phyloP scores from a whole-genome alignment of 1,140 invertebrate genomes.

The Halesus radiatus region DNA sequence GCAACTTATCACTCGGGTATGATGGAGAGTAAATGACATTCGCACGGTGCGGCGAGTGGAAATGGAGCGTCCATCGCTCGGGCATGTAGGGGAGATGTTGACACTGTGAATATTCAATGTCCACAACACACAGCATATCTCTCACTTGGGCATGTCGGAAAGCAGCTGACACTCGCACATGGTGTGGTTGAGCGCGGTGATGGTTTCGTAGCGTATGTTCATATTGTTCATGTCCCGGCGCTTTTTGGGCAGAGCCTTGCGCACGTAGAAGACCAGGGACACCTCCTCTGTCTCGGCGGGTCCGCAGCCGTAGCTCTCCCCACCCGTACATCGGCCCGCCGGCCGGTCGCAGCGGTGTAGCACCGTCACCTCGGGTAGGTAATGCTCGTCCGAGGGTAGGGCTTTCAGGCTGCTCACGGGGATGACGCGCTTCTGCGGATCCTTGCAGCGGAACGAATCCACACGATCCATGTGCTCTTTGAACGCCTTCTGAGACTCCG shows the following conservation, averaged over 20 bases:
- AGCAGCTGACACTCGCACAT: constrained; percentile 26
- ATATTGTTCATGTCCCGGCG: constrained; percentile 21
- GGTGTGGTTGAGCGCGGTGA: constrained; percentile 35
- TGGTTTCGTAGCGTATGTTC: constrained; percentile 10
- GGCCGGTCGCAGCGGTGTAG: constrained; percentile 61
- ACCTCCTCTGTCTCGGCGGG: constrained; percentile 49
- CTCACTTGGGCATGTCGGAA: constrained; percentile 28
- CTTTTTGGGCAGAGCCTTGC: constrained; percentile 13
- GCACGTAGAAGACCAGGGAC: constrained; percentile 8
- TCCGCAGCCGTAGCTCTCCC: constrained; percentile 60
- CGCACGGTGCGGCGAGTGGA: too few species aligned
- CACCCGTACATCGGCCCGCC: constrained; percentile 63
- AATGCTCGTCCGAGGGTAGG: constrained; percentile 22
- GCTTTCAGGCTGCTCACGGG: constrained; percentile 14
- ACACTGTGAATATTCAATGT: too few species aligned
- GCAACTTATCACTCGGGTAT: too few species aligned
- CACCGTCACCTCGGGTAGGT: constrained; percentile 62
- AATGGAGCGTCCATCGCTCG: too few species aligned
- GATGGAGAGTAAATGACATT: too few species aligned
- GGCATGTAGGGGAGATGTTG: too few species aligned
- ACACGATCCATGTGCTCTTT: neutral
- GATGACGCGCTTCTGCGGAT: constrained; percentile 21
- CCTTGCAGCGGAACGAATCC: constrained; percentile 9
- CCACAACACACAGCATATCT: too few species aligned
- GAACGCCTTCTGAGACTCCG: neutral